phyloP scores from a whole-genome alignment of 2,113 vertebrate genomes.

The Cathartes aura region DNA sequence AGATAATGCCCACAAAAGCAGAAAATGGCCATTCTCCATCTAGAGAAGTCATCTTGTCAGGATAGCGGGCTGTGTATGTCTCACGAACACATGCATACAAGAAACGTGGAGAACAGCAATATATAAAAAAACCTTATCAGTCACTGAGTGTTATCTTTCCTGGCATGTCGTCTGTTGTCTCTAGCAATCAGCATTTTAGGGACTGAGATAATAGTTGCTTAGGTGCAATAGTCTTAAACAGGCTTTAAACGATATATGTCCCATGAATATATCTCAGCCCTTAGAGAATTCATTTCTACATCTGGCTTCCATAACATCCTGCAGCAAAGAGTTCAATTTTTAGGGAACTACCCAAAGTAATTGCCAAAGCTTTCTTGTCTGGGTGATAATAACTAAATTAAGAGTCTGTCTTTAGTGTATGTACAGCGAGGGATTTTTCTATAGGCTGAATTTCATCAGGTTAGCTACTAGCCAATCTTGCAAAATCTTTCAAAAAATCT shows the following conservation, averaged over 20 bases:
- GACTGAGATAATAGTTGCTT: background rate
- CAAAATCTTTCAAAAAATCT: background rate
- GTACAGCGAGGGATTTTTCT: background rate
- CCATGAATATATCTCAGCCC: background rate
- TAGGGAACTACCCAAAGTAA: background rate
- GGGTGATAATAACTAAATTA: background rate
- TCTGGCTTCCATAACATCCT: background rate
- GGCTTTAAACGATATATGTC: background rate
- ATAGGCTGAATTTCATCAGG: background rate
- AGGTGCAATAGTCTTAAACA: background rate
- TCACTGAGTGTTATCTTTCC: background rate
- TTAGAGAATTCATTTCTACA: background rate
- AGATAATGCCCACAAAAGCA: background rate
- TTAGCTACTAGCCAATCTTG: background rate
- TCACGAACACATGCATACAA: background rate
- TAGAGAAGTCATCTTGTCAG: background rate
- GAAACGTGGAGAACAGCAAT: background rate
- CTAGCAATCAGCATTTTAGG: background rate
- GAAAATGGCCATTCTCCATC: background rate
- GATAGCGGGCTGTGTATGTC: accelerated
- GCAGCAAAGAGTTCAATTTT: background rate
- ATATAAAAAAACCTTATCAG: background rate
- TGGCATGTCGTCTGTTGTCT: background rate
- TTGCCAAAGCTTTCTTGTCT: background rate
- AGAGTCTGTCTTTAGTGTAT: background rate